Evolutionary conservation across 2,113 vertebrate species (phyloP), one percentile per base, ranked within the genome.

Genomic region (Bos indicus): DNA sequence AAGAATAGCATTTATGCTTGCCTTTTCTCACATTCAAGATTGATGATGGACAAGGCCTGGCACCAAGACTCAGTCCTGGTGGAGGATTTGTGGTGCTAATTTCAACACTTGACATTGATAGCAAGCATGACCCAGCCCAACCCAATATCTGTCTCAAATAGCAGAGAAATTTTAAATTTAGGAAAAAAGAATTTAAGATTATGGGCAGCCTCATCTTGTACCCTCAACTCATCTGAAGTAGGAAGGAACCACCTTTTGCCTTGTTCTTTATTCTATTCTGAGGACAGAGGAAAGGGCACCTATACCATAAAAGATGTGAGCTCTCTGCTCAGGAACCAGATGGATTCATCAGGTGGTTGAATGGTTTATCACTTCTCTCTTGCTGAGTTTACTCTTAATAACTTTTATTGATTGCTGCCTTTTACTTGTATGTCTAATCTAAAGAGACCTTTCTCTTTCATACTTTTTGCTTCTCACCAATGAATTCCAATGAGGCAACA

Each of bases 61-160:
- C 59, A 54, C 95, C 92, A 77, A 81, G 43, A 78, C 28, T 97
- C 74, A 77, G 82, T 36, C 92, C n/a, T 46, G 43, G 33, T 51
- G 52, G 60, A 88, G 82, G 62, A 60, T 78, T 59, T 56, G 67
- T 80, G 94, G 97, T 98, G 95, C 95, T 97, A 74, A 95, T 54
- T 28, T 33, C 59, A 64, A 77, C 36, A 56, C 60, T 88, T 78
- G 67, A 85, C 62, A 62, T 10, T 52, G 82, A 86, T 52, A 54
- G 71, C 67, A 77, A 43, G n/a, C 30, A 16, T 67, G 78, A 54
- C 48, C 15, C 54, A 88, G 13, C n/a, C 71, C 84, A 91, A n/a
- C 15, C n/a, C 15, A 57, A 0, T 36, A 33, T 88, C 36, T 84
- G 0, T 85, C 36, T 94, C 67, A 94, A 74, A 67, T 64, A 82